phyloP scores from a whole-genome alignment of 1,140 invertebrate species.

The Oppia nitens region DNA sequence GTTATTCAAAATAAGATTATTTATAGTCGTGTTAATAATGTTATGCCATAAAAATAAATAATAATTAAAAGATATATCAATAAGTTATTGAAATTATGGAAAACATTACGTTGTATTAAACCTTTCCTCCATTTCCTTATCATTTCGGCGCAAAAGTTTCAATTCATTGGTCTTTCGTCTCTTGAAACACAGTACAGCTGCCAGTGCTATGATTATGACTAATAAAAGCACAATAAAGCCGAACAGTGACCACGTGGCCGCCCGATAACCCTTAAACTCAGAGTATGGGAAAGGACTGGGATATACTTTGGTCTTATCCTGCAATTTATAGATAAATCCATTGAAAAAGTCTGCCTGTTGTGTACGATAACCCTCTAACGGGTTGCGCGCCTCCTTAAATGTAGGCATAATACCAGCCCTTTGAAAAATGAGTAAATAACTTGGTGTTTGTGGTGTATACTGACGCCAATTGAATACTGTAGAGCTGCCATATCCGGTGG shows the following conservation, averaged over 20 bases:
- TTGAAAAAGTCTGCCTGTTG: slow-evolving; percentile 4
- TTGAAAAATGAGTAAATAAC: neutral
- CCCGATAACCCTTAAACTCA: slow-evolving; percentile 11
- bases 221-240: slow-evolving; percentile 11
- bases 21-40: too few species aligned
- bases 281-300: slow-evolving; percentile 13
- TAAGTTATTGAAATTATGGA: too few species aligned
- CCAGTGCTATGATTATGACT: neutral
- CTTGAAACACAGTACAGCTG: slow-evolving; percentile 2
- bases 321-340: slow-evolving; percentile 4
- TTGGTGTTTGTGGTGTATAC: neutral
- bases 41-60: too few species aligned
- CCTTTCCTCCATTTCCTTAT: neutral
- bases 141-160: neutral
- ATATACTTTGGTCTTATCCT: neutral
- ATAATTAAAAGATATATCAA: too few species aligned
- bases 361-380: slow-evolving; percentile 1
- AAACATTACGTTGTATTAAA: neutral
- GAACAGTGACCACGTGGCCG: slow-evolving; percentile 12
- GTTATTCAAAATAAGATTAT: too few species aligned
- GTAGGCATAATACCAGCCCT: neutral
- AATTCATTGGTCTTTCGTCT: neutral
- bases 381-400: neutral
- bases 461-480: neutral
- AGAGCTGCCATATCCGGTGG: neutral